A percentile compares a stretch with the other conserved stretches of the same genome.
Evolutionary conservation across 2,888 invertebrate species (phyloP).

Genomic region (Ramazzottius varieornatus): DNA sequence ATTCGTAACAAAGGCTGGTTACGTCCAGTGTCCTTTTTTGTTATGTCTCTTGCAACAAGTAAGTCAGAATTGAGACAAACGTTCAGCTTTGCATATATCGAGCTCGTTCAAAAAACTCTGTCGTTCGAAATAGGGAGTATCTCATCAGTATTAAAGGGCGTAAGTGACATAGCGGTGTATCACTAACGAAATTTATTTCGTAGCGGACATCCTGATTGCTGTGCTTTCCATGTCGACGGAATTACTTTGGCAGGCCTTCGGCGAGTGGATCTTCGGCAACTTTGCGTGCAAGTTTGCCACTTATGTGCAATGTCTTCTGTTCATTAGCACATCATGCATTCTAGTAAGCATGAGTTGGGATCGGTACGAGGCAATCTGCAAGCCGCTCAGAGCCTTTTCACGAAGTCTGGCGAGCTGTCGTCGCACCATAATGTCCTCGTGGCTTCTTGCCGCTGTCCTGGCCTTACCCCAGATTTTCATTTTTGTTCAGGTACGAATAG

Average conservation of each 20-base stretch:
- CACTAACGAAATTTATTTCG: no score
- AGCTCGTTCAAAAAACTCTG: no score
- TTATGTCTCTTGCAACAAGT: constrained; percentile 13
- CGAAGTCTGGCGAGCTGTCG: constrained; percentile 17
- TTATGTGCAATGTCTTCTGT: constrained; percentile 23
- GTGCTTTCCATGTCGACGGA: neutral
- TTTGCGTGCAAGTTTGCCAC: constrained; percentile 22
- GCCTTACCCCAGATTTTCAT: constrained; percentile 24
- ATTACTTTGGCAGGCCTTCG: constrained; percentile 15
- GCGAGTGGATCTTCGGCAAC: constrained; percentile 24
- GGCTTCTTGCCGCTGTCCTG: constrained; percentile 21
- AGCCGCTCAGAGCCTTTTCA: constrained; percentile 6
- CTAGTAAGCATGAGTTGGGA: constrained; percentile 25
- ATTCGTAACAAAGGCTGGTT: neutral
- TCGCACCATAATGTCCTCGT: constrained; percentile 20
- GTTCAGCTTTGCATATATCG: no score
- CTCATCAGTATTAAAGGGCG: no score
- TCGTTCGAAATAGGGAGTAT: no score
- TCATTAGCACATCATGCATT: constrained; percentile 25
- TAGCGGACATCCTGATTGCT: constrained; percentile 1
- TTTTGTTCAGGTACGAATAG: constrained; percentile 17
- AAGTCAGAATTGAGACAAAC: constrained; percentile 25
- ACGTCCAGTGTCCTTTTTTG: neutral
- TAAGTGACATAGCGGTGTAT: no score
- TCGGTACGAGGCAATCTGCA: constrained; percentile 23